Evolutionary conservation across 2,888 invertebrate species (phyloP).

Genomic region (Sialis lutaria): DNA sequence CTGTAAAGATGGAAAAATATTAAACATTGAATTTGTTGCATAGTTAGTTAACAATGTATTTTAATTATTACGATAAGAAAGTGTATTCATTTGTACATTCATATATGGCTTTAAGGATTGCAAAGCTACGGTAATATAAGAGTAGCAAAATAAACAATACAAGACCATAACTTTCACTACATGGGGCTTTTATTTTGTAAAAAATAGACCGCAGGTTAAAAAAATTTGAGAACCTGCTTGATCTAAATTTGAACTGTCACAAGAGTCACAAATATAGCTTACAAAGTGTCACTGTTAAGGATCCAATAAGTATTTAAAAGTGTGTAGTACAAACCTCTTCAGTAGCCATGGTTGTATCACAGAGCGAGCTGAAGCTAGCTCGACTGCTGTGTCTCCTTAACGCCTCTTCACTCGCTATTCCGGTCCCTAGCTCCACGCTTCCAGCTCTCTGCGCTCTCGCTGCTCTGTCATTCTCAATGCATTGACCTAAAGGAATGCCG

Average conservation of each 20-base stretch:
- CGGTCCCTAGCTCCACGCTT: constrained; percentile 15
- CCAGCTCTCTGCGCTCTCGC: constrained; percentile 24
- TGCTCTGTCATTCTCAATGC: constrained; percentile 62
- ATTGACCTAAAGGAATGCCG: constrained; percentile 68
- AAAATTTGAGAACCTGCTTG: too few species aligned
- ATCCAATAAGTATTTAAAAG: too few species aligned
- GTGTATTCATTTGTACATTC: background rate
- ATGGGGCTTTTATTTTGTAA: too few species aligned
- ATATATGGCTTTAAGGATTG: background rate
- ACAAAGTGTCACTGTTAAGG: too few species aligned
- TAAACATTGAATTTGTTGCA: too few species aligned
- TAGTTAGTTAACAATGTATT: background rate
- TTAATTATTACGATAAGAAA: background rate
- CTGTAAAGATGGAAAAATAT: constrained; percentile 27
- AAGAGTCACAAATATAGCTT: background rate
- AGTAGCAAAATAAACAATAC: too few species aligned
- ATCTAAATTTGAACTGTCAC: too few species aligned
- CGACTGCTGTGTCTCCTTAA: constrained; percentile 34
- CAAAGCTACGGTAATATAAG: too few species aligned
- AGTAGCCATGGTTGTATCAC: constrained; percentile 28
- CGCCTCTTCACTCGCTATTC: constrained; percentile 21
- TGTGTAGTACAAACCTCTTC: constrained; percentile 34
- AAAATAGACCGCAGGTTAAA: too few species aligned
- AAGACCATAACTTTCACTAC: too few species aligned
- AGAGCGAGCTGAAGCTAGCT: constrained; percentile 55